phyloP scores from a whole-genome alignment of 2,888 invertebrate genomes.

The Nephrotoma guestfalica region DNA sequence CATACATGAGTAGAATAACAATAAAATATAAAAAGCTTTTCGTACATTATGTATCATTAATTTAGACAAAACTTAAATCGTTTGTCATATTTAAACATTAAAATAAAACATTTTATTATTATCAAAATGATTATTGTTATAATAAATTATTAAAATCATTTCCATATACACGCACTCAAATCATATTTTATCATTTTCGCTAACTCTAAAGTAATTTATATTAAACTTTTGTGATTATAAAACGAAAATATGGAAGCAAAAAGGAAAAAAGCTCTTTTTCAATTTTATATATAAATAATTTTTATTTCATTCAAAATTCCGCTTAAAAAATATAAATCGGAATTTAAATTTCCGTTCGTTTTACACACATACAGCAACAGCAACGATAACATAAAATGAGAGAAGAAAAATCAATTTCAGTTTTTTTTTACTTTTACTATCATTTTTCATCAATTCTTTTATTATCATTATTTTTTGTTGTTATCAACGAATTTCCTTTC shows the following conservation, averaged over 20 bases:
- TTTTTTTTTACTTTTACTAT: neutral
- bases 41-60: neutral
- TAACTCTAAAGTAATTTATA: neutral
- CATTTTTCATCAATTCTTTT: slow-evolving; percentile 1
- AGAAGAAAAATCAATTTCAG: neutral
- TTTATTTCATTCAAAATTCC: neutral
- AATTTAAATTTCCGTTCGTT: slow-evolving; percentile 3
- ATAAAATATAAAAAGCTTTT: neutral
- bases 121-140: neutral
- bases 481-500: slow-evolving; percentile 3
- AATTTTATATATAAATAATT: neutral
- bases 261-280: neutral
- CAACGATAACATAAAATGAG: neutral
- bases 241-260: neutral
- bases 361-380: neutral
- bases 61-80: neutral
- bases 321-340: neutral
- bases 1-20: neutral
- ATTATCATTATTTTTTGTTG: neutral
- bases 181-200: neutral
- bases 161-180: neutral
- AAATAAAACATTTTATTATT: neutral
- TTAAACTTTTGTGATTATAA: neutral
- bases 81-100: neutral
- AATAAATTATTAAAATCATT: neutral